Base-by-base conservation (phyloP, 2,797 vertebrate species). In the Falco berigora region DNA sequence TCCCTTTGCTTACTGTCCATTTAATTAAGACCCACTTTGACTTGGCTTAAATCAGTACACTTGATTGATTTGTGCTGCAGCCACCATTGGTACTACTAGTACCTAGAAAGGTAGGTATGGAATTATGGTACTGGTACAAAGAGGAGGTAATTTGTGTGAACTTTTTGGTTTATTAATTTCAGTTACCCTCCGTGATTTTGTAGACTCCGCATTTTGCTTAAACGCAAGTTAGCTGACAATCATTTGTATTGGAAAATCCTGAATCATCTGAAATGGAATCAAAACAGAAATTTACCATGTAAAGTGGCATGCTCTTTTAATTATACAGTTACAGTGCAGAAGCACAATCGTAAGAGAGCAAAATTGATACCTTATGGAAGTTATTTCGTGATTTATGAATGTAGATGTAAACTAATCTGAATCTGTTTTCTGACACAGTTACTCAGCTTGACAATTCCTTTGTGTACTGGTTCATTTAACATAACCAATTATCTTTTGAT, bases 401-500 rank as follows among this genome's bases (percentile, higher is more conserved):
- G 36, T 63, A 69, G 49, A 64, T 85, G 36, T 89, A 93, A 85
- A 89, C 42, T 50, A 53, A 71, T 89, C 52, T 82, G 34, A 77
- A 66, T 93, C 76, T 80, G 0, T 72, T 96, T 95, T 86, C 90
- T 78, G 84, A 84, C 80, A 71, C 3, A 4, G 61, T 85, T 92
- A 18, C 18, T 91, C 77, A 96, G 72, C 46, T 56, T 86, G 86
- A 78, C 81, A 94, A 50, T 92, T 95, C 78, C 86, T 96, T 94
- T 94, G 69, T 75, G 94, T 94, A 84, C 83, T 58, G 64, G 79
- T 96, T 91, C 92, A 83, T 86, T 80, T 96, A 91, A 93, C 86
- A 52, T 64, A 94, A 85, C 66, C 96, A 94, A 95, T 97, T 97
- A 95, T 86, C 79, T 84, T 94, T 92, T 97, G 97, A 97, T 98